Percentiles rank a stretch among this genome's conserved stretches.
Conservation (phyloP, 2,797 vertebrate species). For the Bryconaethiops microstoma region DNA sequence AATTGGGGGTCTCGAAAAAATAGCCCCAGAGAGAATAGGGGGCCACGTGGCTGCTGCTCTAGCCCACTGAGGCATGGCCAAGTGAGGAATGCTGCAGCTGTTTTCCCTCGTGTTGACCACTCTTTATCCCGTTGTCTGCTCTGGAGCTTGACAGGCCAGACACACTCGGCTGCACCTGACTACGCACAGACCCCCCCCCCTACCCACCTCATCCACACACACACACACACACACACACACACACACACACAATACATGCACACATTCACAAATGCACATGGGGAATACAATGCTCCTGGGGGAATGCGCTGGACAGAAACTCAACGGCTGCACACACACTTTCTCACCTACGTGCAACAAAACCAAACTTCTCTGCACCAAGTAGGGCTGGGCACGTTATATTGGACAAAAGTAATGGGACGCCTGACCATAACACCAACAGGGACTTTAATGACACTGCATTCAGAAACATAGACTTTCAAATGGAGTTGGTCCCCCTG, state of each 20-base stretch:
- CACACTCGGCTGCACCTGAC: slow-evolving; percentile 71
- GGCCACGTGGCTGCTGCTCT: slow-evolving; percentile 23
- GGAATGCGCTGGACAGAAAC: slow-evolving; percentile 30
- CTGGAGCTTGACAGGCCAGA: slow-evolving; percentile 72
- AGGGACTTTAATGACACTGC: too few relatives aligned
- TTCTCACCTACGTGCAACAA: not conserved
- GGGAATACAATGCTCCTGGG: not conserved
- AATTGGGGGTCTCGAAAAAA: slow-evolving; percentile 17
- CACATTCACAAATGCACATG: slow-evolving; percentile 41
- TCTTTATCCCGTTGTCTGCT: slow-evolving; percentile 54
- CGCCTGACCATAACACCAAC: too few relatives aligned
- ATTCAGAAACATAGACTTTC: too few relatives aligned
- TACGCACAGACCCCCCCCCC: slow-evolving; percentile 53
- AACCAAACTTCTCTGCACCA: slow-evolving; percentile 11
- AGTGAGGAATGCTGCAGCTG: slow-evolving; percentile 51
- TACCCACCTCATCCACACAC: slow-evolving; percentile 26
- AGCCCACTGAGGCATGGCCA: slow-evolving; percentile 52
- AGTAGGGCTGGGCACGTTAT: too few relatives aligned
- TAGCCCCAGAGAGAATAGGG: slow-evolving; percentile 20
- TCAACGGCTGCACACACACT: slow-evolving; percentile 15
- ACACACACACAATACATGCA: slow-evolving; percentile 41
- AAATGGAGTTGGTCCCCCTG: too few relatives aligned
- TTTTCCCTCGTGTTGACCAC: slow-evolving; percentile 62
- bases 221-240: too few relatives aligned
- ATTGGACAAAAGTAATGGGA: too few relatives aligned